Percentiles rank a stretch among this genome's conserved stretches.
phyloP scores from a whole-genome alignment of 2,888 invertebrate species.

The Eledone cirrhosa region DNA sequence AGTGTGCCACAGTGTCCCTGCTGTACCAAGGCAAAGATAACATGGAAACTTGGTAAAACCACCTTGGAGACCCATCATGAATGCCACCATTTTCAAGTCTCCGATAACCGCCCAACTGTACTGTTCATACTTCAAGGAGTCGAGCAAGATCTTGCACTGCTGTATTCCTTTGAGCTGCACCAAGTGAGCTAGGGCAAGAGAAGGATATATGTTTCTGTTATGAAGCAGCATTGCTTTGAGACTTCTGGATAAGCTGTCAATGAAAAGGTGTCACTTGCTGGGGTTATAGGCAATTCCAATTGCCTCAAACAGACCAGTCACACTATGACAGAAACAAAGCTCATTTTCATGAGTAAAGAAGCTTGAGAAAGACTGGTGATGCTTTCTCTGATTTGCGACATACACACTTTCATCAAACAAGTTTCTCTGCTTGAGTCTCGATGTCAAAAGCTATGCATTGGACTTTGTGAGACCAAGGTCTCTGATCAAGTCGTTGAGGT shows the following conservation, averaged over 20 bases:
- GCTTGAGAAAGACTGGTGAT: no score
- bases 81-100: neutral
- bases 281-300: no score
- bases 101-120: neutral
- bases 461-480: neutral
- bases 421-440: conserved; percentile 12
- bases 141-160: neutral
- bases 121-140: neutral
- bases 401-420: neutral
- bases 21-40: neutral
- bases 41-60: neutral
- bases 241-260: no score
- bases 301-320: no score
- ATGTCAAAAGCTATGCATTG: neutral
- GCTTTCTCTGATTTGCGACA: no score
- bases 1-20: neutral
- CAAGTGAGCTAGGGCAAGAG: no score
- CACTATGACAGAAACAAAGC: no score
- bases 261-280: no score
- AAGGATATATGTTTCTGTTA: no score
- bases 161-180: neutral
- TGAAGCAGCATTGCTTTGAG: no score
- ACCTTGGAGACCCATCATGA: neutral
- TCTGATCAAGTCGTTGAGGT: no score
- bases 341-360: no score